Conservation (phyloP, 2,113 vertebrate species). For the Nerophis lumbriciformis region DNA sequence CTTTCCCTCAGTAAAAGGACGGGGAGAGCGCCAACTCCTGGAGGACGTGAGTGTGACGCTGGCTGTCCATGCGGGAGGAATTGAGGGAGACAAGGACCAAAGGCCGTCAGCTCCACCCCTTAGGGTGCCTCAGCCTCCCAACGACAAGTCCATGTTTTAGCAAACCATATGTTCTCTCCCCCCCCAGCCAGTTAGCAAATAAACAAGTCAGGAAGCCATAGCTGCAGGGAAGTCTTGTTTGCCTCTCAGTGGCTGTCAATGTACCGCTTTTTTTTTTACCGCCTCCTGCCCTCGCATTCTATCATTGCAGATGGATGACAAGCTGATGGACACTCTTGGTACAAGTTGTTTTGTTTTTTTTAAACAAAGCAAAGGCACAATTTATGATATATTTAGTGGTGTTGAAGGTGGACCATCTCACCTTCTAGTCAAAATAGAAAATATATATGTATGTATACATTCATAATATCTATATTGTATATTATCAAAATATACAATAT, state of each 20-base stretch:
- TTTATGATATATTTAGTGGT: too few relatives aligned
- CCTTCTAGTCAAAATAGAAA: too few relatives aligned
- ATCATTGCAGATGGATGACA: slow-evolving; percentile 6
- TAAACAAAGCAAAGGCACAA: too few relatives aligned
- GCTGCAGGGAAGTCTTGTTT: slow-evolving; percentile 68
- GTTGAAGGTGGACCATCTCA: too few relatives aligned
- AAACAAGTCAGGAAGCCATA: slow-evolving; percentile 76
- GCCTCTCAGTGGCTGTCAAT: slow-evolving; percentile 48
- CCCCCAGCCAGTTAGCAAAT: slow-evolving; percentile 64
- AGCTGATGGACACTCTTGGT: background rate
- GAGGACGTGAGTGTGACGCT: slow-evolving; percentile 56
- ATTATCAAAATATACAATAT: too few relatives aligned
- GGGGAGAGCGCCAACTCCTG: slow-evolving; percentile 41
- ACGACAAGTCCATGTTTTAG: slow-evolving; percentile 80
- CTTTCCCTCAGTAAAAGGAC: slow-evolving; percentile 25
- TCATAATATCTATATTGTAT: too few relatives aligned
- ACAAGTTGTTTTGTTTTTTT: too few relatives aligned
- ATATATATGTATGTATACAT: too few relatives aligned
- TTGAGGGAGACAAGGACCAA: slow-evolving; percentile 74
- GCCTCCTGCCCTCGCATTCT: slow-evolving; percentile 24
- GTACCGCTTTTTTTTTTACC: slow-evolving; percentile 20
- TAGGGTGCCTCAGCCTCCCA: slow-evolving; percentile 64
- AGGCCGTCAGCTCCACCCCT: slow-evolving; percentile 66
- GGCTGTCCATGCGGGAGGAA: slow-evolving; percentile 72
- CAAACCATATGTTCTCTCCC: slow-evolving; percentile 76